Percentiles rank a stretch among this genome's conserved stretches.
Evolutionary conservation across 2,113 vertebrate species (phyloP).

Genomic region (Puffinus mauretanicus): DNA sequence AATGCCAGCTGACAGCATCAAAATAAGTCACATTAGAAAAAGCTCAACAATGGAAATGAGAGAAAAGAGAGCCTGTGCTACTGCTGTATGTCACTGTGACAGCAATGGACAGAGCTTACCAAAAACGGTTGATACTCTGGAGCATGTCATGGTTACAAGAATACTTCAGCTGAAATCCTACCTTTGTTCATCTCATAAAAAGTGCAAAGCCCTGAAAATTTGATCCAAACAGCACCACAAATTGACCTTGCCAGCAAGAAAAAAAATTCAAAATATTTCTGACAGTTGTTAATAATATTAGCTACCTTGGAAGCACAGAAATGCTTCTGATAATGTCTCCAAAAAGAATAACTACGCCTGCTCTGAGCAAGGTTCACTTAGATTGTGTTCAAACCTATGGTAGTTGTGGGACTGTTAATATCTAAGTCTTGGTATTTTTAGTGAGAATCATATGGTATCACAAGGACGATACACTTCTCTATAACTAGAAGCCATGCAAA

Average conservation of each 20-base stretch:
- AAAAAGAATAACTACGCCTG: not conserved
- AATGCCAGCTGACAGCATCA: not conserved
- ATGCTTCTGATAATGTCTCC: not conserved
- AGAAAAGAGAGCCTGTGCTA: not conserved
- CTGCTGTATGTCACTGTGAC: not conserved
- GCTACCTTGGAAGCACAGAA: not conserved
- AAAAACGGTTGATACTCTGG: not conserved
- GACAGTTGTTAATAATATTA: not conserved
- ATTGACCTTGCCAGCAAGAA: not conserved
- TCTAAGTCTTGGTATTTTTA: not conserved
- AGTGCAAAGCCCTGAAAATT: not conserved
- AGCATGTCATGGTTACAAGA: not conserved
- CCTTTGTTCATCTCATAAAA: not conserved
- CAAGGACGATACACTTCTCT: not conserved
- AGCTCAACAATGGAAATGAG: not conserved
- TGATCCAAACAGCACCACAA: not conserved
- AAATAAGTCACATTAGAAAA: not conserved
- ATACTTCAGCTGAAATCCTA: not conserved
- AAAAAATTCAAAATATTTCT: not conserved
- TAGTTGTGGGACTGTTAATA: not conserved
- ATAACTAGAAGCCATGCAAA: not conserved
- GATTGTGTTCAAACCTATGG: not conserved
- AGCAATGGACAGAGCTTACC: not conserved
- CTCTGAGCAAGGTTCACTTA: not conserved
- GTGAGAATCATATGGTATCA: not conserved